A percentile compares a stretch with the other conserved stretches of the same genome.
Evolutionary conservation across 2,888 invertebrate species (phyloP).

Genomic region (Camponotus fellah): DNA sequence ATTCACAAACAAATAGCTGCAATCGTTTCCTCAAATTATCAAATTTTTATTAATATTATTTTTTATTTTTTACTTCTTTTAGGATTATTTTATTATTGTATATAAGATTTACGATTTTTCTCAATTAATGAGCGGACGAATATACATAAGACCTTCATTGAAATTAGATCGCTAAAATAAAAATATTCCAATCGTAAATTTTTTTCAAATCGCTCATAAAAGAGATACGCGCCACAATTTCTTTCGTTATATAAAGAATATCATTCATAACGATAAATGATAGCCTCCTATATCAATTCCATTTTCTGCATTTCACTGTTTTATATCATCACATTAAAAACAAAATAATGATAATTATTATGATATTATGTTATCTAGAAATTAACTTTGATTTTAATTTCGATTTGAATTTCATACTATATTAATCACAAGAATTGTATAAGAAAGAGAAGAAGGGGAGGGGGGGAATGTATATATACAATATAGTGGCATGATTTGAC

Average conservation of each 20-base stretch:
- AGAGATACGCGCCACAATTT: constrained; percentile 23
- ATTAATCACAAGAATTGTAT: neutral
- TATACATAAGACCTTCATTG: constrained; percentile 33
- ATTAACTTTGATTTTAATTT: neutral
- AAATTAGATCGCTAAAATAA: constrained; percentile 27
- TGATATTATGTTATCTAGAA: constrained; percentile 11
- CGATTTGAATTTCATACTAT: neutral
- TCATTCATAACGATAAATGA: constrained; percentile 59
- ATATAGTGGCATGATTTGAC: constrained; percentile 25
- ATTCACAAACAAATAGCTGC: neutral
- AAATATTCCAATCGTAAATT: constrained; percentile 34
- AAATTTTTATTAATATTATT: neutral
- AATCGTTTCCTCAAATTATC: neutral
- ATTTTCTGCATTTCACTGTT: constrained; percentile 13
- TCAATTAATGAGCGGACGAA: neutral
- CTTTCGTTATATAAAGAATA: constrained; percentile 62
- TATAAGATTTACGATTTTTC: neutral
- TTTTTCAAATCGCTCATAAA: constrained; percentile 38
- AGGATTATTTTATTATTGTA: neutral
- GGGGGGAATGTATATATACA: neutral
- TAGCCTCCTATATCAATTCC: neutral
- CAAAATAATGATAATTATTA: constrained; percentile 34
- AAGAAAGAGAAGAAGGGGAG: neutral
- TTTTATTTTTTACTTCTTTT: neutral
- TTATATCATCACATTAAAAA: too few relatives aligned